These are phyloP conservation scores for Mormyrus iriodes DNA, from an alignment of 2,113 vertebrate species.

Conservation along the genomic window DNA sequence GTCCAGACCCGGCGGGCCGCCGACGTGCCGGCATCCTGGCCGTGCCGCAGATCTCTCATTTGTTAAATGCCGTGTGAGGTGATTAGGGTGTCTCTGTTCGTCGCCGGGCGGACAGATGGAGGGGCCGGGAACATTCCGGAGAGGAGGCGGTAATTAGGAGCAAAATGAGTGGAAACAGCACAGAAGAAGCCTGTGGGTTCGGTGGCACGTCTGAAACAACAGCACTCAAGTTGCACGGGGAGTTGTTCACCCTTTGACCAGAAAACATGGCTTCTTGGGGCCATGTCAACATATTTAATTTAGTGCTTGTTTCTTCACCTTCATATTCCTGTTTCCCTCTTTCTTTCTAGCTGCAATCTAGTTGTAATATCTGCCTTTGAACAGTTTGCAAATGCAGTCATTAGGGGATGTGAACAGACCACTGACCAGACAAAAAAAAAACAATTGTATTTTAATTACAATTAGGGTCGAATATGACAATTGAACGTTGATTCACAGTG, in stretches of 20 bases:
- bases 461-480: background rate
- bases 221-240: conserved; percentile 45
- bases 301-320: background rate
- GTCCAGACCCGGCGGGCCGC: conserved; percentile 34
- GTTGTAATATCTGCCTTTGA: background rate
- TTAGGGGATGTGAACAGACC: background rate
- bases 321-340: background rate
- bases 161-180: conserved; percentile 56
- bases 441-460: background rate
- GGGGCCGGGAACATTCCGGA: conserved; percentile 63
- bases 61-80: conserved; percentile 58
- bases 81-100: conserved; percentile 60
- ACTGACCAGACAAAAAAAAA: background rate
- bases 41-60: conserved; percentile 47
- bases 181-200: conserved; percentile 53
- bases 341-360: background rate
- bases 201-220: conserved; percentile 55
- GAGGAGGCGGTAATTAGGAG: conserved; percentile 66
- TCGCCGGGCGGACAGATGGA: conserved; percentile 66
- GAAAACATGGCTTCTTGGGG: conserved; percentile 29
- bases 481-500: background rate
- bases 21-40: conserved; percentile 28
- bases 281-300: background rate
- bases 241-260: conserved; percentile 52
- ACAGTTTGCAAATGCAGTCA: background rate